Evolutionary conservation across 2,888 invertebrate genomes (phyloP), one percentile per base, ranked within the genome.

Genomic region (Plebejus melissa): DNA sequence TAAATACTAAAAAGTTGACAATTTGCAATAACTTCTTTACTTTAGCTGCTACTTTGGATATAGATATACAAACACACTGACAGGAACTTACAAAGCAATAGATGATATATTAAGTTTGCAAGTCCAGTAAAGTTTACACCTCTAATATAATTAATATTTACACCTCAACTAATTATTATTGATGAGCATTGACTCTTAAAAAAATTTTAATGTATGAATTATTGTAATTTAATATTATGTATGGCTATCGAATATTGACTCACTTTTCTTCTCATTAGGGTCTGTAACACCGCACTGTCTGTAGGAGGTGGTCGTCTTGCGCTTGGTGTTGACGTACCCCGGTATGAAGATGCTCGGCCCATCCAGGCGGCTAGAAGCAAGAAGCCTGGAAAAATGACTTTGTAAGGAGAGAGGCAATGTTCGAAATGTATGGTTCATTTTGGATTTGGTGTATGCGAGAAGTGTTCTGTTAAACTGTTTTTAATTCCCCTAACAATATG

Each of bases 341-440:
- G 97, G 97, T 83, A 97, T 96, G 82, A 93, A 96, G 76, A 98
- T 93, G 83, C 96, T 96, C 0, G 97, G 97, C 0, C 96, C 90
- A 74, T 96, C 96, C 77, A 98, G 90, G 75, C 95, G 94, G 0
- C 98, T 97, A 1, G 96, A 95, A 2, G 96, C 95, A 79, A 98
- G 89, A 50, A 98, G 89, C 74, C 91, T 91, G 81, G 0, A 54
- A 74, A 74, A 57, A 76, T 2, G 38, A 70, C 6, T 71, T 28
- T 46, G 3, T 71, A 46, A n/a, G 13, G n/a, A n/a, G n/a, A 57
- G 4, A 11, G 5, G 5, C n/a, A 57, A 57, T n/a, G 13, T 13
- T 50, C 9, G 13, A 13, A 13, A 50, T 50, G 13, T 3, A 50
- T 2, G 3, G 13, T 50, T 50, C 13, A 41, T 41, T 4, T 32